Evolutionary conservation across 1,140 invertebrate species (phyloP).

Genomic region (Camponotus vicinus): DNA sequence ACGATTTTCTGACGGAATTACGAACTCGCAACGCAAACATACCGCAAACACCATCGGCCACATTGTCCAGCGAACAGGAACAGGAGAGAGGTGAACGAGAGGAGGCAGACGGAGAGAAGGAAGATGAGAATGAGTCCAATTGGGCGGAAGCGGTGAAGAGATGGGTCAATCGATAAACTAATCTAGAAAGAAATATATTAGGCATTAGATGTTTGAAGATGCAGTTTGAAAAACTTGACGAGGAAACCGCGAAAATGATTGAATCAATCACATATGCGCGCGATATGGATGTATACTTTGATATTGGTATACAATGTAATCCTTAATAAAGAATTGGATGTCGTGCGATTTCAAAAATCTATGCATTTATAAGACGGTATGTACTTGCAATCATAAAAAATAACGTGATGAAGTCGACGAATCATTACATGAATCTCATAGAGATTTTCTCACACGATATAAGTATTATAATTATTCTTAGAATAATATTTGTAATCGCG

Average conservation of each 20-base stretch:
- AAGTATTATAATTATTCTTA: slow-evolving; percentile 36
- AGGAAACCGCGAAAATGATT: slow-evolving; percentile 7
- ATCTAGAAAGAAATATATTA: neutral
- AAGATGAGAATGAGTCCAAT: slow-evolving; percentile 88
- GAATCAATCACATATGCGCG: slow-evolving; percentile 46
- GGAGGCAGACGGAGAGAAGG: slow-evolving; percentile 84
- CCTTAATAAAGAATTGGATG: slow-evolving; percentile 55
- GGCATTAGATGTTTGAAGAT: neutral
- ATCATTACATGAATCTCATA: neutral
- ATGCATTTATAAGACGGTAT: slow-evolving; percentile 58
- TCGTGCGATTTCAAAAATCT: slow-evolving; percentile 55
- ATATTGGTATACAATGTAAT: slow-evolving; percentile 69
- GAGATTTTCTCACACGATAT: slow-evolving; percentile 22
- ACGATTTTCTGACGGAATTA: slow-evolving; percentile 89
- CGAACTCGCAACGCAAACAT: slow-evolving; percentile 86
- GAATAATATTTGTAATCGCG: slow-evolving; percentile 36
- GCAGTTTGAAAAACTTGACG: neutral
- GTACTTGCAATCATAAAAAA: slow-evolving; percentile 42
- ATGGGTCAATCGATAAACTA: slow-evolving; percentile 90
- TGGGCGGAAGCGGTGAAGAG: slow-evolving; percentile 90
- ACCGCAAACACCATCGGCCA: slow-evolving; percentile 75
- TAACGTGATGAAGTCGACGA: slow-evolving; percentile 7
- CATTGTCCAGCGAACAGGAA: slow-evolving; percentile 83
- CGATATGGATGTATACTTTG: slow-evolving; percentile 62
- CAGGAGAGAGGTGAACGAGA: slow-evolving; percentile 83